Percentiles rank a stretch among this genome's conserved stretches.
phyloP scores from a whole-genome alignment of 2,113 vertebrate genomes.

The Raja brachyura region DNA sequence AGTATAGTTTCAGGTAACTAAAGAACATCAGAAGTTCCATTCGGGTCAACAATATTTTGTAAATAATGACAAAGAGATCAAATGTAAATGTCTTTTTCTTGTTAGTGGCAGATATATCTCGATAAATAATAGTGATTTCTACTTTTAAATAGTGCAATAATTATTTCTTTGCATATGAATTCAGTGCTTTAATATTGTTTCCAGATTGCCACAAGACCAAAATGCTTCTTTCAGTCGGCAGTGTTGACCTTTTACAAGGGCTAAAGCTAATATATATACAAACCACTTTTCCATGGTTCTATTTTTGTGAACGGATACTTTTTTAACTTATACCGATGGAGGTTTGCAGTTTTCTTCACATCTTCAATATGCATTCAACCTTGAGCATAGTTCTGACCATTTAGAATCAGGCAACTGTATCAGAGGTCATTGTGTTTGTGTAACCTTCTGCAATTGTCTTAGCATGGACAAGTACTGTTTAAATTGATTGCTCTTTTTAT shows the following conservation, averaged over 20 bases:
- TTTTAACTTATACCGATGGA: neutral
- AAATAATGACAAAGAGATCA: neutral
- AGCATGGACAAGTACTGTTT: neutral
- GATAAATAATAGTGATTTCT: neutral
- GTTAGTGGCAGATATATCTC: neutral
- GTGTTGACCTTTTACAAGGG: neutral
- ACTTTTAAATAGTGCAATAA: neutral
- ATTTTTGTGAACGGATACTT: neutral
- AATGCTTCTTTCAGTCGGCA: slow-evolving; percentile 14
- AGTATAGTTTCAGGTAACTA: neutral
- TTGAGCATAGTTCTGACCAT: neutral
- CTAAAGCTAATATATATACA: slow-evolving; percentile 9
- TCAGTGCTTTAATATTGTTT: slow-evolving; percentile 18
- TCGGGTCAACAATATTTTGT: neutral
- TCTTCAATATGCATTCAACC: slow-evolving; percentile 7
- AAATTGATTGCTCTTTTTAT: neutral
- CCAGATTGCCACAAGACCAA: slow-evolving; percentile 7
- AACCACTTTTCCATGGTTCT: neutral
- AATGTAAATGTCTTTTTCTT: neutral
- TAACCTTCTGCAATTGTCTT: neutral
- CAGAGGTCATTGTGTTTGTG: neutral
- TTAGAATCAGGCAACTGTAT: neutral
- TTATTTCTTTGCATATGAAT: slow-evolving; percentile 4
- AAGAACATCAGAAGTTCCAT: neutral
- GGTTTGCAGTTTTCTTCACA: slow-evolving; percentile 1